Base-by-base conservation (phyloP, 2,113 vertebrate genomes). In the Xerus inauris region DNA sequence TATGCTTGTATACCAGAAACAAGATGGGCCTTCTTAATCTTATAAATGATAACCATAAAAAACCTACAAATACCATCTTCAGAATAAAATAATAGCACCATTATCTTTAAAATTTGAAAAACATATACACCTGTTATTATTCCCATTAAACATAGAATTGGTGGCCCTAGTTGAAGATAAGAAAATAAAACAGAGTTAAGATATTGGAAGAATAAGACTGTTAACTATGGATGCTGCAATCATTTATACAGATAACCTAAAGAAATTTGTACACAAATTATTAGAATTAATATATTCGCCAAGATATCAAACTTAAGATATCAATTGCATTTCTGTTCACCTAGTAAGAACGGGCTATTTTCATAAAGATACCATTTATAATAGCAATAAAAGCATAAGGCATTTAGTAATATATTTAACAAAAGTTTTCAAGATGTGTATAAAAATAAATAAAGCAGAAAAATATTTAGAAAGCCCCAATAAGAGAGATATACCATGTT, bases 21-120 rank as follows among this genome's bases (percentile, higher is more conserved):
- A 67, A 94, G 62, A 88, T 84, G 32, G 67, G 67, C 45, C 35
- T 69, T 84, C 20, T 94, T 96, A 94, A 72, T 13, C 49, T 85
- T 67, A 54, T 49, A 86, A 95, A 92, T 28, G 38, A 54, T 84
- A 88, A 45, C 32, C 81, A 17, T 38, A 57, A 94, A 71, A 82
- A 94, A 77, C 30, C 75, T 69, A n/a, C 12, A 89, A 82, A 92
- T 42, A 83, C n/a, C 57, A 83, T 75, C 6, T 86, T 4, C 22
- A 89, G n/a, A 28, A 84, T 89, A 71, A 94, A 95, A 92, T 77
- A 94, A 80, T 83, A 80, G 49, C 87, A 88, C 85, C 13, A 93
- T 95, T 91, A 75, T 84, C 84, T 96, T 95, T 89, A 73, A 95
- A 77, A 91, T 17, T 95, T 59, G 77, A 93, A 89, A 89, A 64